A percentile compares a stretch with the other conserved stretches of the same genome.
phyloP scores from a whole-genome alignment of 2,113 vertebrate species.

The Caranx ignobilis region DNA sequence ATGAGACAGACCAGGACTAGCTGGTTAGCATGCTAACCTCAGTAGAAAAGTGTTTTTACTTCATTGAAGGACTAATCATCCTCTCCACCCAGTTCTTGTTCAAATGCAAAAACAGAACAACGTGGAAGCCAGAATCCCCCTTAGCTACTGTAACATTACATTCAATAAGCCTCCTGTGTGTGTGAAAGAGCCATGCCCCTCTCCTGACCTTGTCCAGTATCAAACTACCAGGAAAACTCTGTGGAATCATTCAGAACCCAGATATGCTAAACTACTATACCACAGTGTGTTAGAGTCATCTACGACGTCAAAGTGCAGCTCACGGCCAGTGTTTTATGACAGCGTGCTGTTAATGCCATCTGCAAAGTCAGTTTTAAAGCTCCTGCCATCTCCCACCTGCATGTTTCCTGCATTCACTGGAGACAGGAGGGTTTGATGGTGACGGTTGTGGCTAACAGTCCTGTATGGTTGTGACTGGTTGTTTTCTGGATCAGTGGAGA shows the following conservation, averaged over 20 bases:
- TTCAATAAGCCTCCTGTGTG: constrained; percentile 33
- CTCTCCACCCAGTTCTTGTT: background rate
- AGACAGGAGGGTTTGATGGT: background rate
- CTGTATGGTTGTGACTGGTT: background rate
- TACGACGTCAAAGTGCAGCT: constrained; percentile 18
- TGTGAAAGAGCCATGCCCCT: constrained; percentile 11
- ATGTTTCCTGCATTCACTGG: constrained; percentile 18
- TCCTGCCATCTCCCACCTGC: constrained; percentile 36
- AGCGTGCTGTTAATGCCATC: constrained; percentile 34
- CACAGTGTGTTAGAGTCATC: constrained; percentile 10
- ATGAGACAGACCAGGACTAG: too few relatives aligned
- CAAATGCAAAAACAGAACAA: constrained; percentile 14
- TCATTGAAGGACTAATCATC: background rate
- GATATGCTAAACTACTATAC: constrained; percentile 7
- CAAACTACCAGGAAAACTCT: constrained; percentile 48
- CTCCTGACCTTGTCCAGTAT: constrained; percentile 41
- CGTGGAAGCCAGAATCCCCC: background rate
- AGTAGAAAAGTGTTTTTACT: too few relatives aligned
- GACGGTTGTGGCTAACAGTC: background rate
- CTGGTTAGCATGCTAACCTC: too few relatives aligned
- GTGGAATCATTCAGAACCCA: constrained; percentile 47
- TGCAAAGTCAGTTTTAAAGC: constrained; percentile 29
- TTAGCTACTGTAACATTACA: constrained; percentile 15
- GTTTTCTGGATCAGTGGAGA: constrained; percentile 21
- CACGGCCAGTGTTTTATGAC: constrained; percentile 31